Evolutionary conservation across 2,888 invertebrate species (phyloP).

Genomic region (Ichneumoninae sp.): DNA sequence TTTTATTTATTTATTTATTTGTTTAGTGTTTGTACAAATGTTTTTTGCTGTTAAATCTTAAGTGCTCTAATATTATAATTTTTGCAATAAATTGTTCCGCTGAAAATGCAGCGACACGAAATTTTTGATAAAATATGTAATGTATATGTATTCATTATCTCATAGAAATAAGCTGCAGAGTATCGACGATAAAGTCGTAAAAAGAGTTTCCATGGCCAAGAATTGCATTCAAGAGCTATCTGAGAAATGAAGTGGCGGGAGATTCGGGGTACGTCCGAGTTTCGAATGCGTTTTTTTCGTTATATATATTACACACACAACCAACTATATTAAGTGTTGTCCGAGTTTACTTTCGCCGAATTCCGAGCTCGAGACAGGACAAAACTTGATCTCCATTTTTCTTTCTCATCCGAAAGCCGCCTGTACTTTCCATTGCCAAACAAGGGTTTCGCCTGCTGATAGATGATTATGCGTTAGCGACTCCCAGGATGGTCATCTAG

Average conservation of each 20-base stretch:
- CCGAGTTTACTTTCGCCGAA: conserved; percentile 55
- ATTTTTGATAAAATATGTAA: too few relatives aligned
- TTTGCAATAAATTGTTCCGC: too few relatives aligned
- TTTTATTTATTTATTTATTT: too few relatives aligned
- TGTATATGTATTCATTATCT: too few relatives aligned
- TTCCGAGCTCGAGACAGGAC: conserved; percentile 38
- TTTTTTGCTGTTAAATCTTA: too few relatives aligned
- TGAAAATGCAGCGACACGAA: too few relatives aligned
- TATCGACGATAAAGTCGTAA: background rate
- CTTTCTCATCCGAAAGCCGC: conserved; percentile 37
- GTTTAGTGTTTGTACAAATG: too few relatives aligned
- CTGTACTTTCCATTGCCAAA: conserved; percentile 17
- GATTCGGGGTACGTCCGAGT: conserved; percentile 34
- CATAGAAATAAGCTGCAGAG: background rate
- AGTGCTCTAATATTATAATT: too few relatives aligned
- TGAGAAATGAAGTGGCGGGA: conserved; percentile 38
- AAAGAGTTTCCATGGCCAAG: background rate
- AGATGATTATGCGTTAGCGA: conserved; percentile 8
- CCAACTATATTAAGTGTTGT: conserved; percentile 40
- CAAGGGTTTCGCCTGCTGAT: conserved; percentile 20
- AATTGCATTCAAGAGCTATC: conserved; percentile 22
- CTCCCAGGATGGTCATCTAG: conserved; percentile 16
- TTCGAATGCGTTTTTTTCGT: conserved; percentile 45
- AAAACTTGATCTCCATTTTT: conserved; percentile 41
- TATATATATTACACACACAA: conserved; percentile 33